These are phyloP conservation scores for Gobio occitaniae DNA, from an alignment of 2,797 vertebrate genomes.

Conservation along the genomic window DNA sequence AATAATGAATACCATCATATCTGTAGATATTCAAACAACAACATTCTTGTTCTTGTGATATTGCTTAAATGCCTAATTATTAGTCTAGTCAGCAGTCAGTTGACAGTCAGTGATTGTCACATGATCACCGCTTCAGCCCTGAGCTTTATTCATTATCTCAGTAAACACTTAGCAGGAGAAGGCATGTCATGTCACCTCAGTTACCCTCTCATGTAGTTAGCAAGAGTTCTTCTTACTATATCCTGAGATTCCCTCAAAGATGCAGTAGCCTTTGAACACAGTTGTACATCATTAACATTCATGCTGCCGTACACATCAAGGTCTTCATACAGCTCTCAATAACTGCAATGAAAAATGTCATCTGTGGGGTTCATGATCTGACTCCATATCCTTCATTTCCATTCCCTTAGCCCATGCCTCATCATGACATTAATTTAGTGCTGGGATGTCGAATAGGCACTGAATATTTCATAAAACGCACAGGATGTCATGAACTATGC, in stretches of 20 bases:
- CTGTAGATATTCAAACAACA: background rate
- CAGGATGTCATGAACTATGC: background rate
- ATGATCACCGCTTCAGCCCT: slow-evolving; percentile 20
- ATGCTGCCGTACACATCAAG: slow-evolving; percentile 3
- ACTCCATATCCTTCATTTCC: background rate
- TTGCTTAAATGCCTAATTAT: background rate
- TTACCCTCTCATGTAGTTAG: background rate
- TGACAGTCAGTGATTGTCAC: slow-evolving; percentile 34
- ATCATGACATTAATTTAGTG: background rate
- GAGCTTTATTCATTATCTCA: slow-evolving; percentile 30
- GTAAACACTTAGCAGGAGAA: slow-evolving; percentile 13
- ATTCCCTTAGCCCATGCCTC: background rate
- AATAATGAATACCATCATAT: background rate
- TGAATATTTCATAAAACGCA: slow-evolving; percentile 17
- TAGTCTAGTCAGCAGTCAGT: slow-evolving; percentile 23
- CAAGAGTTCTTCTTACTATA: background rate
- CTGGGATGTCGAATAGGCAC: background rate
- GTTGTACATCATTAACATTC: slow-evolving; percentile 23
- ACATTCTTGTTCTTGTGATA: background rate
- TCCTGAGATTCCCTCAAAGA: slow-evolving; percentile 1
- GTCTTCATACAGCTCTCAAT: background rate
- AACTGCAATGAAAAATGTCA: slow-evolving; percentile 13
- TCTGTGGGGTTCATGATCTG: background rate
- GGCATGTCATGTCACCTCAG: slow-evolving; percentile 6
- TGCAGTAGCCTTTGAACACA: background rate